Conservation (phyloP, 2,113 vertebrate species). For the Felis chaus region DNA sequence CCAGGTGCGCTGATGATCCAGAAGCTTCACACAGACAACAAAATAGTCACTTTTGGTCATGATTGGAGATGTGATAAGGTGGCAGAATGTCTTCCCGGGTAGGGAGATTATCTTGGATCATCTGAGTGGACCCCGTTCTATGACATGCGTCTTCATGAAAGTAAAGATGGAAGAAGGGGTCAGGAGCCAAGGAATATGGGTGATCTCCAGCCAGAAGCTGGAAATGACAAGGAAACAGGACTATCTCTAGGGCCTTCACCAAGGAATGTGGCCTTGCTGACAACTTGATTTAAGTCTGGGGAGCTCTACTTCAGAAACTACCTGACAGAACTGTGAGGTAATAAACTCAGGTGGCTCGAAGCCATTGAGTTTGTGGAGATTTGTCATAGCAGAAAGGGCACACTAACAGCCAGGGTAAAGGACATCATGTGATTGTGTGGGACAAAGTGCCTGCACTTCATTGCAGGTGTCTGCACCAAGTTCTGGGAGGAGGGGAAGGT, state of each 20-base stretch:
- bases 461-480: neutral
- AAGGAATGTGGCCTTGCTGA: no score
- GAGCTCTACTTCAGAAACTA: neutral
- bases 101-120: neutral
- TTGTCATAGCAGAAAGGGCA: neutral
- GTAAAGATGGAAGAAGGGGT: neutral
- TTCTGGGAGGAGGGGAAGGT: neutral
- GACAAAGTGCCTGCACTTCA: neutral
- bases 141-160: neutral
- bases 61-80: neutral
- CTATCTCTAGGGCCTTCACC: neutral
- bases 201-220: neutral
- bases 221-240: neutral
- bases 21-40: neutral
- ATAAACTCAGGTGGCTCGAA: neutral
- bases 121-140: no score
- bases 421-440: neutral
- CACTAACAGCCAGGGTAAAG: neutral
- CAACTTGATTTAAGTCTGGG: neutral
- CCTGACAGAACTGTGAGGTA: neutral
- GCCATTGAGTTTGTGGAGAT: neutral
- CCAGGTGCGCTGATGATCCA: neutral
- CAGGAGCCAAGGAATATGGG: neutral
- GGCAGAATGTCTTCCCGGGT: no score
- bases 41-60: neutral